Base-by-base conservation (phyloP, 2,113 vertebrate species). In the Chauna torquata region DNA sequence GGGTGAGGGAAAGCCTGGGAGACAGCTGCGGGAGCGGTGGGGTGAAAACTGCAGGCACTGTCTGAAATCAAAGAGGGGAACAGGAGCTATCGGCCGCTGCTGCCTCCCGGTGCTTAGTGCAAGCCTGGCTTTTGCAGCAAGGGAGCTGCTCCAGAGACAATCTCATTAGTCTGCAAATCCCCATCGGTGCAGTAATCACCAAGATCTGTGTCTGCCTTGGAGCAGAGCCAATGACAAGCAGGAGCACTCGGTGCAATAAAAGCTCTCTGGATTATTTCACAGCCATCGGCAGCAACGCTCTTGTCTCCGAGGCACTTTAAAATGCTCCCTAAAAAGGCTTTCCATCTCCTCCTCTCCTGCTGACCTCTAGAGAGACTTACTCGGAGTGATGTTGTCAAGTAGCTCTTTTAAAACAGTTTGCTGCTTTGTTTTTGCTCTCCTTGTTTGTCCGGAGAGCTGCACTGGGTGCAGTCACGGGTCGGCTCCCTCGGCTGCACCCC, bases 321-420 rank as follows among this genome's bases (percentile, higher is more conserved):
- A 95, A 89, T n/a, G 2, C 87, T 88, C 82, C 86, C 75, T 88
- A 59, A 86, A 97, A 82, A 76, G 92, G 86, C 88, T 92, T 57
- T 87, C 81, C 64, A 18, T 90, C 89, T 54, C 81, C 83, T 96
- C 85, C 92, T 92, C 84, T 68, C 36, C 55, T 16, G 1, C 64
- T 68, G 68, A 66, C 55, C 71, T 81, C 82, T 44, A 74, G 65
- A 84, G 89, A 92, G 82, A 32, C 13, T 80, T 5, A 84, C 90
- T 69, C 8, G 4, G 89, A 89, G 45, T 5, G 70, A 84, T 1
- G 12, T 93, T 47, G 71, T 84, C 82, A 11, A 70, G 40, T 16
- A 15, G 18, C 54, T 69, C 68, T 72, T 76, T 58, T 69, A 57
- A 16, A 59, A 62, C 32, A 3, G 36, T 69, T 92, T 45, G 9